Evolutionary conservation across 2,888 invertebrate species (phyloP).

Genomic region (Teinopalpus imperialis): DNA sequence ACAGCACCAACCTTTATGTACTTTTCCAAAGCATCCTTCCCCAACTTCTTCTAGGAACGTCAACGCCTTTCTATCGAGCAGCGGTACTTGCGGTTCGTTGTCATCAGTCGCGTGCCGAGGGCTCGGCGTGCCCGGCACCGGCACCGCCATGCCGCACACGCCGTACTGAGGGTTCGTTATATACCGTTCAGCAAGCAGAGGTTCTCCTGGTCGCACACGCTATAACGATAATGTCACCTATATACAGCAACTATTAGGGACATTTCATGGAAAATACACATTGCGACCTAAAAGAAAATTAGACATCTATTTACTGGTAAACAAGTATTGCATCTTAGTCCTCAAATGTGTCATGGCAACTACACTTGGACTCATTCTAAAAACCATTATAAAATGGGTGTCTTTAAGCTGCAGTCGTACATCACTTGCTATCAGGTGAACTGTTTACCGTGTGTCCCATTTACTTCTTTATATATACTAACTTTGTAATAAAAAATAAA

Average conservation of each 20-base stretch:
- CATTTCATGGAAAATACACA: neutral
- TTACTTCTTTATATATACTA: too few relatives aligned
- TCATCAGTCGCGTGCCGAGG: slow-evolving; percentile 47
- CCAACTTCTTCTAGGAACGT: slow-evolving; percentile 89
- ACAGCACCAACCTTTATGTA: slow-evolving; percentile 87
- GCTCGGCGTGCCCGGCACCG: slow-evolving; percentile 37
- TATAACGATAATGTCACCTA: slow-evolving; percentile 50
- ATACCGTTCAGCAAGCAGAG: slow-evolving; percentile 87
- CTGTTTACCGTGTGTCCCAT: too few relatives aligned
- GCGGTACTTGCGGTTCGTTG: slow-evolving; percentile 75
- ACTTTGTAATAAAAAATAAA: too few relatives aligned
- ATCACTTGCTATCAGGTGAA: too few relatives aligned
- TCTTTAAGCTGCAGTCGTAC: too few relatives aligned
- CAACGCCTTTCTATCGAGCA: slow-evolving; percentile 85
- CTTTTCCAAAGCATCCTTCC: slow-evolving; percentile 94
- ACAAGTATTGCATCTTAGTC: too few relatives aligned
- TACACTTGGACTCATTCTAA: too few relatives aligned
- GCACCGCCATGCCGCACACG: slow-evolving; percentile 57
- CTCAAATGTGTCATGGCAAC: too few relatives aligned
- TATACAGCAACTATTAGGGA: slow-evolving; percentile 12
- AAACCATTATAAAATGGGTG: too few relatives aligned
- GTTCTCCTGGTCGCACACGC: slow-evolving; percentile 81
- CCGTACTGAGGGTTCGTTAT: slow-evolving; percentile 90
- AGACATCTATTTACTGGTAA: neutral
- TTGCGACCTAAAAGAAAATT: neutral